Base-by-base conservation (phyloP, 2,113 vertebrate species). In the Stigmatopora nigra region DNA sequence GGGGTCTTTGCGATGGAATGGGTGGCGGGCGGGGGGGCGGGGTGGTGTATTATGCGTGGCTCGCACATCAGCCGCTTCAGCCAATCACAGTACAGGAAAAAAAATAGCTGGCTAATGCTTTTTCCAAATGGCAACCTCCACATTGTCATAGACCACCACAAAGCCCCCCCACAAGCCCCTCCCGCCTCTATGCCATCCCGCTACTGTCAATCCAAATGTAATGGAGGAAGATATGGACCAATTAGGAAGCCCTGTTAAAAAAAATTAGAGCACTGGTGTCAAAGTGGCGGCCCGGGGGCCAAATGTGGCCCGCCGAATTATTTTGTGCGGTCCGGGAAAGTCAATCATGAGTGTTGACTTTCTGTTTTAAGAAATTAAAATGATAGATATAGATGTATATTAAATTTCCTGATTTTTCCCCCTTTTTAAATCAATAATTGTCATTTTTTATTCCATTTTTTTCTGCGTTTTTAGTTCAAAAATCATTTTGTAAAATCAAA, bases 71-170 rank as follows among this genome's bases (percentile, higher is more conserved):
- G 85, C 76, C 81, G 72, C 79, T 72, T 57, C 75, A 84, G 85
- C 86, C 86, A 82, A 89, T 90, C 83, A 86, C 86, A 83, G 78
- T 86, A 69, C 17, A 78, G 77, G 60, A 68, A 83, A 90, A 88
- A 89, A 78, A 85, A n/a, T n/a, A 31, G 88, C 85, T 87, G 83
- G 87, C 86, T 89, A 88, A 88, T 88, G 84, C 83, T 84, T 90
- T 88, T 84, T 87, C 81, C 87, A 84, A 41, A 82, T 86, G 81
- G 87, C 86, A 88, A 79, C 77, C 84, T 68, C 75, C 80, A 78
- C 76, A 78, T 80, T 84, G 82, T 86, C 82, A 83, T 80, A 83
- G 81, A 78, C 72, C 19, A 77, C 83, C 81, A 85, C 82, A 83
- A 84, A 81, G 19, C 79, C 69, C 61, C 85, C 86, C 25, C 25